Base-by-base conservation (phyloP, 2,797 vertebrate genomes). In the Allobates femoralis region DNA sequence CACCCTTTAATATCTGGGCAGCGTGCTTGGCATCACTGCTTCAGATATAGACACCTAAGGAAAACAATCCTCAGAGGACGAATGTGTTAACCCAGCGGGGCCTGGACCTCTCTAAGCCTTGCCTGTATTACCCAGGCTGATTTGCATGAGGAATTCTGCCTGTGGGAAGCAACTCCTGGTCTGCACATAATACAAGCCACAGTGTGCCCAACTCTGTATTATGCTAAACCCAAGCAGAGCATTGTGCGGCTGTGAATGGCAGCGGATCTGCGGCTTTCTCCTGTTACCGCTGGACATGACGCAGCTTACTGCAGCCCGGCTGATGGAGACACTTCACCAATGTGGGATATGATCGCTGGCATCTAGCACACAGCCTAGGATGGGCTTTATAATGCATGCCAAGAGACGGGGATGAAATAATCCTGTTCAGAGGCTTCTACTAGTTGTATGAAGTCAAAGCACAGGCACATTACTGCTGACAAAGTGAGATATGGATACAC, bases 141-240 rank as follows among this genome's bases (percentile, higher is more conserved):
- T 88, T 90, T 85, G 41, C 89, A 88, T 92, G 91, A 92, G 89
- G 89, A 90, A 89, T 84, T 62, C 0, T 28, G 83, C 83, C 81
- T 73, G 89, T 87, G 86, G 90, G 90, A 87, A 89, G 89, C 83
- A 26, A 76, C 82, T 81, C 60, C 80, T 86, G 79, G 69, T 81
- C 83, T 71, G 79, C 78, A 85, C 82, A 87, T 81, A 81, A 86
- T 81, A 41, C 67, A 55, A 79, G 55, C 67, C 28, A 21, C 11
- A 62, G 19, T 58, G 64, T 41, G 11, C 69, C 67, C 75, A 82
- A 85, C 51, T 69, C 85, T 82, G 73, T 80, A 75, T 84, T 84
- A 21, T 85, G 10, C 69, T 56, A 51, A 75, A 71, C 84, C 81
- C 75, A 62, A 51, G 86, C 81, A 79, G 55, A 23, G 82, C 56